Evolutionary conservation across 2,113 vertebrate genomes (phyloP), one percentile per base, ranked within the genome.

Genomic region (Orycteropus afer): DNA sequence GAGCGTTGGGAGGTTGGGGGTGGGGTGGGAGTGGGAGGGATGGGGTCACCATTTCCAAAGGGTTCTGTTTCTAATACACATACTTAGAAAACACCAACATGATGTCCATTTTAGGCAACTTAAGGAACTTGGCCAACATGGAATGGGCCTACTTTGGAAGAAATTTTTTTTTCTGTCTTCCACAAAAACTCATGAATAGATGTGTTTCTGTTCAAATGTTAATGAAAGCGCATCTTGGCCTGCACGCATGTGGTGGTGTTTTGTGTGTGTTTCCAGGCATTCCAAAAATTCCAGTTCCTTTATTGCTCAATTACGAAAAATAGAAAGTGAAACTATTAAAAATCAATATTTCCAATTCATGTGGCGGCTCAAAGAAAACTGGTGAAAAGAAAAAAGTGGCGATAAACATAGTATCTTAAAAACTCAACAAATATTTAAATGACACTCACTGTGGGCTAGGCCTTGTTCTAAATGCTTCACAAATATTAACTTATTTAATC

Each of bases 301-400:
- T 49, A 49, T 67, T 87, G 86, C 85, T 92, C 47, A n/a, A 12
- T 25, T 77, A 77, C 82, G 59, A 85, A 86, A 87, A 88, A 78
- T 73, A 42, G 81, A 97, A 94, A 94, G 91, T 14, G n/a, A 96
- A 94, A 95, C 85, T 73, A 49, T 45, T 59, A 65, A 57, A 96
- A 96, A 87, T 86, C 89, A 93, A 93, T 45, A 82, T 90, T 94
- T 95, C 76, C 29, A 77, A 92, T 69, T 42, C 71, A 88, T 90
- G 86, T 79, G 79, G 67, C 74, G 20, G 37, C 88, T 95, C 82
- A 93, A 82, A 91, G 69, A 91, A 51, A 94, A 86, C 49, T 37
- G 10, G 76, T 34, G 3, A 11, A 45, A 45, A 53, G 7, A 27
- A 4, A 73, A 2, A 47, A 90, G 47, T 67, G 71, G 57, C 20